Evolutionary conservation across 1,140 invertebrate species (phyloP), one percentile per base, ranked within the genome.

Genomic region (Hesperophylax magnus): DNA sequence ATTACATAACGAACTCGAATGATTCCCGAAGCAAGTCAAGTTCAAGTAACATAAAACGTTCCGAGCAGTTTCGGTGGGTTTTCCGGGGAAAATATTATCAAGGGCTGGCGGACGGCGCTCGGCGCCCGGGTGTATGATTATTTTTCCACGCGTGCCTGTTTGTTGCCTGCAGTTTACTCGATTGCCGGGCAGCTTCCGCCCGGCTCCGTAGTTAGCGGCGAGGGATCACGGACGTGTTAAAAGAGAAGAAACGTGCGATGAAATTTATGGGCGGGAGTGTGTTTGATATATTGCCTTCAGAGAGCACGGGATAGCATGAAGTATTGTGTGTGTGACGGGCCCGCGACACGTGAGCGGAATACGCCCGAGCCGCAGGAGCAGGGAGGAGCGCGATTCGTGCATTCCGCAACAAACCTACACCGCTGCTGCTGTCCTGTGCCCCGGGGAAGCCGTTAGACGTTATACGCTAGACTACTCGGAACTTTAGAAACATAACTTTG

Each of bases 201-300:
- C 34, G 56, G 18, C 22, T 58, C 69, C 53, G 47, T 31, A 65
- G 78, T 72, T 63, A 56, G 69, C 47, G 71, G 18, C 31, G n/a
- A 20, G 65, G 75, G 52, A 77, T 61, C 76, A 47, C 63, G 75
- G 76, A 77, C 78, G 81, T 77, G 81, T 79, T 76, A 77, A 75
- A 58, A 58, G 71, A 82, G 81, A 82, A 78, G 78, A 82, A 82
- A 82, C 81, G 81, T 82, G 81, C 76, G 76, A 56, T 82, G 78
- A 82, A 82, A 82, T 82, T 82, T 82, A 82, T 80, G 71, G 72
- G 58, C 78, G 78, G 31, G 78, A 82, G 81, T 82, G 81, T 82
- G 81, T 80, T 82, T 82, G 81, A 82, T 82, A 79, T 82, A 82
- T 80, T 47, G 82, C 74, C 78, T 78, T 79, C 34, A 31, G 47